A percentile compares a stretch with the other conserved stretches of the same genome.
These are phyloP conservation scores for Notamacropus eugenii DNA, from an alignment of 2,797 vertebrate genomes.

Conservation along the genomic window DNA sequence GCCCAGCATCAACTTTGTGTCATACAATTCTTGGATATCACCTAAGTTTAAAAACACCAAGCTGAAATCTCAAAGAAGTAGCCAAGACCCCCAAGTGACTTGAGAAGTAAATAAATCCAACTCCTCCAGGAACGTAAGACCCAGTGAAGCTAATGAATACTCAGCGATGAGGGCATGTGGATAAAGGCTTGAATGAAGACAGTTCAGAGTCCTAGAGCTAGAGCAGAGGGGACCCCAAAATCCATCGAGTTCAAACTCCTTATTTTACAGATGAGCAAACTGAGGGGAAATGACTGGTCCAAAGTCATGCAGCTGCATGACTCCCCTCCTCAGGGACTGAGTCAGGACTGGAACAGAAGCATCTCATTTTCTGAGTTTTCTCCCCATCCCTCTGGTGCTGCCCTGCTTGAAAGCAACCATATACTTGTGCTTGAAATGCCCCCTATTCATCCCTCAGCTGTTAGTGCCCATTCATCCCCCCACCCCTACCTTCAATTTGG, in stretches of 20 bases:
- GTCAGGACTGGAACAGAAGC: neutral
- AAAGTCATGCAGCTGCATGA: neutral
- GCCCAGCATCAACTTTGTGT: slow-evolving; percentile 89
- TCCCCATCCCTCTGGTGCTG: neutral
- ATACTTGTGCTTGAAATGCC: neutral
- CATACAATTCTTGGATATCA: slow-evolving; percentile 93
- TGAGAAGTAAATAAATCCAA: neutral
- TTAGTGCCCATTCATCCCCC: neutral
- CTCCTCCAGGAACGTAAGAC: neutral
- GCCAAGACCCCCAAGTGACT: neutral
- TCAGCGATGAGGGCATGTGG: neutral
- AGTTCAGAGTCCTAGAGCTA: neutral
- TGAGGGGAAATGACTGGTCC: neutral
- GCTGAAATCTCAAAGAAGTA: neutral
- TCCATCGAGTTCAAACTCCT: neutral
- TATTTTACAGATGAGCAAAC: neutral
- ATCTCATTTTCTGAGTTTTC: neutral
- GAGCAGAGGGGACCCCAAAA: neutral
- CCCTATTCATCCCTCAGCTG: neutral
- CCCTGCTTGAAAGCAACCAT: neutral
- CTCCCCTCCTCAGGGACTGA: neutral
- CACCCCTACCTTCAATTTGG: neutral
- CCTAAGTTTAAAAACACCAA: slow-evolving; percentile 84
- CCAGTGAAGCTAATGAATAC: neutral
- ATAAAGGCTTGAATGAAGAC: neutral